phyloP scores from a whole-genome alignment of 2,113 vertebrate genomes.

The Chamaetylas fuelleborni region DNA sequence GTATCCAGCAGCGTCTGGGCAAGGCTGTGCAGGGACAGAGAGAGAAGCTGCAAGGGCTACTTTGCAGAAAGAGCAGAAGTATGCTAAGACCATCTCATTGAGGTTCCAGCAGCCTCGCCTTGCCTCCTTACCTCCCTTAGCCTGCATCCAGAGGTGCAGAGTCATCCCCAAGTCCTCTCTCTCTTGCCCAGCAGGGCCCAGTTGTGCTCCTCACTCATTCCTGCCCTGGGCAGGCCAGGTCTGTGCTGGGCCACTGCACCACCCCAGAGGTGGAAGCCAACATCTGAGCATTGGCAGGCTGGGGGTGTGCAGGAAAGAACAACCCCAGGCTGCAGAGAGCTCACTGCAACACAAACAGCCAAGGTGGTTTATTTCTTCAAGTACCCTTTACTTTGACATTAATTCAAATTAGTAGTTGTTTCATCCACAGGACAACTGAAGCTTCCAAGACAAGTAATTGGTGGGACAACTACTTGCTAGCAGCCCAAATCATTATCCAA shows the following conservation, averaged over 20 bases:
- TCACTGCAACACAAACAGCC: not conserved
- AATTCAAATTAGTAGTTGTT: not conserved
- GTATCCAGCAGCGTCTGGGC: not conserved
- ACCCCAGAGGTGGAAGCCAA: not conserved
- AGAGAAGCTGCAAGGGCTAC: not conserved
- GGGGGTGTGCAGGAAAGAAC: not conserved
- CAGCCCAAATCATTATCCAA: not conserved
- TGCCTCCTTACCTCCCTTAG: not conserved
- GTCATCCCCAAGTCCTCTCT: not conserved
- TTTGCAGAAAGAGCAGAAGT: not conserved
- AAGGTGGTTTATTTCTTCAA: not conserved
- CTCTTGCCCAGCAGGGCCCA: not conserved
- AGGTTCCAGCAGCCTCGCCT: not conserved
- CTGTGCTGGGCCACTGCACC: not conserved
- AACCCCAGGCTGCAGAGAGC: not conserved
- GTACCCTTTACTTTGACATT: not conserved
- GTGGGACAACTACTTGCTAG: not conserved
- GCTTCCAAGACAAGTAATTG: not conserved
- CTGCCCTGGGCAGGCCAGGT: not conserved
- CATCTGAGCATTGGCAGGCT: not conserved
- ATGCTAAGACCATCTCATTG: not conserved
- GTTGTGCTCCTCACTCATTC: not conserved
- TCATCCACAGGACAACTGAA: not conserved
- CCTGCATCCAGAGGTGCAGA: not conserved
- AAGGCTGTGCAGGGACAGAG: not conserved